Evolutionary conservation across 1,140 invertebrate species (phyloP), one percentile per base, ranked within the genome.

Genomic region (Hormaphis cornu): DNA sequence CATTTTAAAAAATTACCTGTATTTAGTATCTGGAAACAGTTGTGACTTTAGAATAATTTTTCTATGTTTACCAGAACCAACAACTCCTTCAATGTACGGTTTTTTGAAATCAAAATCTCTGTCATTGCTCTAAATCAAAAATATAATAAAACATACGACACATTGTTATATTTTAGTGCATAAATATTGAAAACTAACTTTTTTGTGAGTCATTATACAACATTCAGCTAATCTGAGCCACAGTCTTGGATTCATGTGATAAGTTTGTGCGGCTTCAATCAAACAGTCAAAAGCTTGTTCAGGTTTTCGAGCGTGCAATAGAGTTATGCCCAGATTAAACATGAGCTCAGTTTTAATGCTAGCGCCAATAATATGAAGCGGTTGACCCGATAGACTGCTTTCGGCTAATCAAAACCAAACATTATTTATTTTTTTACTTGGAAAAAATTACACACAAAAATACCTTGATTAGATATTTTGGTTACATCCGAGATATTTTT

Each of bases 151-250:
- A 24, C 50, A 56, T 70, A 71, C 26, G 10, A 8, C 22, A 26
- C 42, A 42, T 1, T 40, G n/a, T 20, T 14, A 24, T 28, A 1
- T 8, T 24, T 35, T 18, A 30, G 35, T 10, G 50, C 4, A 20
- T n/a, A 52, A 52, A 1, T 18, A 52, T 22, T 1, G 8, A 1
- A 10, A 33, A 76, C 77, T 80, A 78, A 88, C 86, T 56, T 81
- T 76, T 81, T 88, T 87, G 71, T 88, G 82, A 46, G 82, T 81
- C 77, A 84, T 83, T 69, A 91, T 87, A 77, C 91, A 95, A 76
- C 93, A 95, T 79, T 98, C 95, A 1, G 95, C 92, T 73, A 98
- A 82, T 72, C 94, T 83, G 33, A 96, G 78, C 95, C 95, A 98
- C 4, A 97, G 82, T 56, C 90, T 81, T 1, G 93, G 89, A 80